phyloP scores from a whole-genome alignment of 2,797 vertebrate genomes.

The Vipera ursinii region DNA sequence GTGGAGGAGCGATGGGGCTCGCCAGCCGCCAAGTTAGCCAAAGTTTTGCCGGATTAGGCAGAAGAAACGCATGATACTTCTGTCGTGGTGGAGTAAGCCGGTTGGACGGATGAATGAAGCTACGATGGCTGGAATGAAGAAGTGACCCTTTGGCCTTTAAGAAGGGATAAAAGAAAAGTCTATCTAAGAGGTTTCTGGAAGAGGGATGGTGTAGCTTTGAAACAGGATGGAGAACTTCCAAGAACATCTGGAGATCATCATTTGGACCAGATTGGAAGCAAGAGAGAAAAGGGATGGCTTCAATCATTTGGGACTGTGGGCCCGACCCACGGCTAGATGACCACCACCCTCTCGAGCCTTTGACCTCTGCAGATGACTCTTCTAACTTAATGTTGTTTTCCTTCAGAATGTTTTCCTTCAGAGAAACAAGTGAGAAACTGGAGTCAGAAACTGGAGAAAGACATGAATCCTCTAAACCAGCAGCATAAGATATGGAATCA shows the following conservation, averaged over 20 bases:
- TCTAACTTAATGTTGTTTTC: neutral
- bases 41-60: constrained; percentile 28
- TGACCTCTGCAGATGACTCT: neutral
- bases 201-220: neutral
- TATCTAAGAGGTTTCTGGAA: too few species aligned
- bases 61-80: constrained; percentile 36
- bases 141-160: neutral
- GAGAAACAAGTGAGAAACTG: neutral
- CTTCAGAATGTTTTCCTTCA: neutral
- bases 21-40: constrained; percentile 32
- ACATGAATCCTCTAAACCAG: neutral
- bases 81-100: neutral
- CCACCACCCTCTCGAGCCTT: neutral
- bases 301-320: neutral
- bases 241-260: neutral
- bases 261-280: neutral
- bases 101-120: neutral
- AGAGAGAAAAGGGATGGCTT: neutral
- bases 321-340: neutral
- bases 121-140: neutral
- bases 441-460: too few species aligned
- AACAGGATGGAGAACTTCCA: neutral
- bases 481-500: neutral
- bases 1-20: constrained; percentile 18
- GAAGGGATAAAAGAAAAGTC: neutral